Conservation (phyloP, 2,113 vertebrate species). For the Nothobranchius kuhntae region DNA sequence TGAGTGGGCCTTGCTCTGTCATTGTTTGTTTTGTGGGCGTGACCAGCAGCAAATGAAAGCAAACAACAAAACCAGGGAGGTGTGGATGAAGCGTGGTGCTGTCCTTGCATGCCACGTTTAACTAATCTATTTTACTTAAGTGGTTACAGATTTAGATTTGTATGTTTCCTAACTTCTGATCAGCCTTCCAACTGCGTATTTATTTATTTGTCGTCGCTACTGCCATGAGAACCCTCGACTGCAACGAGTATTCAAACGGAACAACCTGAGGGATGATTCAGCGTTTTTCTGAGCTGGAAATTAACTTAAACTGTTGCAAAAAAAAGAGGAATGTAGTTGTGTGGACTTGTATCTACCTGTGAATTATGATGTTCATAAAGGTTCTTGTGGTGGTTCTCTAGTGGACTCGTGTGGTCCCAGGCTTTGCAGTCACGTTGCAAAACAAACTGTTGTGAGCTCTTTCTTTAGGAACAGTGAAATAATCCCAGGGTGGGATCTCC, state of each 20-base stretch:
- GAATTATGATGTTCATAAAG: constrained; percentile 42
- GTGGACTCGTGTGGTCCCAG: constrained; percentile 43
- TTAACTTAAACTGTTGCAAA: constrained; percentile 52
- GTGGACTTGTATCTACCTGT: constrained; percentile 69
- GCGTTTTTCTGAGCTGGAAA: constrained; percentile 45
- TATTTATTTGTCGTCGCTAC: constrained; percentile 52
- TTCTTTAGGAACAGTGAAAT: constrained; percentile 26
- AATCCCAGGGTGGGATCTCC: not conserved
- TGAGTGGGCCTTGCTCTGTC: constrained; percentile 26
- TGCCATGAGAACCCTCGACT: constrained; percentile 57
- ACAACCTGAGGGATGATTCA: constrained; percentile 51
- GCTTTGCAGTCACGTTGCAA: constrained; percentile 18
- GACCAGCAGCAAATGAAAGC: constrained; percentile 11
- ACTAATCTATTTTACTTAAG: constrained; percentile 33
- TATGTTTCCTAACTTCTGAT: constrained; percentile 12
- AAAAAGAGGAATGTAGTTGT: constrained; percentile 73
- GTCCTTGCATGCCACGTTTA: constrained; percentile 59
- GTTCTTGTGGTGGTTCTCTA: constrained; percentile 50
- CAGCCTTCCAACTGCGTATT: constrained; percentile 58
- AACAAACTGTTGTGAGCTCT: constrained; percentile 11
- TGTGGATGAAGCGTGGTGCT: constrained; percentile 23
- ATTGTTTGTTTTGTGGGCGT: constrained; percentile 25
- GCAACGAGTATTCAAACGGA: constrained; percentile 46
- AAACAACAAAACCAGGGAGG: not conserved
- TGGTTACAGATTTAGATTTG: constrained; percentile 31